phyloP scores from a whole-genome alignment of 1,140 invertebrate genomes.

The Andricus grossulariae region DNA sequence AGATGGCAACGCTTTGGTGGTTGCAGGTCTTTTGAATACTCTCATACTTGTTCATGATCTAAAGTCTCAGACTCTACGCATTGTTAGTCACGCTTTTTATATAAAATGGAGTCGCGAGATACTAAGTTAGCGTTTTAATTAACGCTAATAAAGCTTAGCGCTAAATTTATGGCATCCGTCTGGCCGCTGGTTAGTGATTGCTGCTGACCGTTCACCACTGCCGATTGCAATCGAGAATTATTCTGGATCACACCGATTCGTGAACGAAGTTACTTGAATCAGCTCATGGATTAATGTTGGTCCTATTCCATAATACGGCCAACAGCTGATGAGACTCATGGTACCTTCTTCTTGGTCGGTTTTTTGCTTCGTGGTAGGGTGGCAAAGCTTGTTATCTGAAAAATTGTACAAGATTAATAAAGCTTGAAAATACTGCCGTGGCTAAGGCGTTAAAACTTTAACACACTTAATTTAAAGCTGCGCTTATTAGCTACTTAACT shows the following conservation, averaged over 20 bases:
- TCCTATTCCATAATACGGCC: conserved; percentile 66
- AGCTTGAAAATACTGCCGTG: conserved; percentile 34
- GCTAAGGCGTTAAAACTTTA: conserved; percentile 40
- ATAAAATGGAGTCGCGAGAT: not conserved
- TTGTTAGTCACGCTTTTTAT: not conserved
- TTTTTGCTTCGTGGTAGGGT: conserved; percentile 78
- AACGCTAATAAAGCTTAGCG: conserved; percentile 1
- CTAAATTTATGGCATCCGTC: not conserved
- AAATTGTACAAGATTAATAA: conserved; percentile 49
- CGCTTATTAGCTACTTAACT: conserved; percentile 10
- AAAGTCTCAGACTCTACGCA: conserved; percentile 1
- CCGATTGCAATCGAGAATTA: conserved; percentile 7
- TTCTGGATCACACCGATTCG: not conserved
- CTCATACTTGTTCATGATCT: not conserved
- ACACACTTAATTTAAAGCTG: conserved; percentile 11
- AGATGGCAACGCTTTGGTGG: not conserved
- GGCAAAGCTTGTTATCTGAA: conserved; percentile 78
- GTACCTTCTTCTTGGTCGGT: conserved; percentile 73
- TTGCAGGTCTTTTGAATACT: conserved; percentile 2
- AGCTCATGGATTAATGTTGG: conserved; percentile 42
- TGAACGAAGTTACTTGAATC: conserved; percentile 22
- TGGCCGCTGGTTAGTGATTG: not conserved
- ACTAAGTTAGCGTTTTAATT: not conserved
- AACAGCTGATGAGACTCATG: conserved; percentile 66
- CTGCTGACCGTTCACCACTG: not conserved